Base-by-base conservation (phyloP, 2,888 invertebrate species). In the Meteorus cinctellus region DNA sequence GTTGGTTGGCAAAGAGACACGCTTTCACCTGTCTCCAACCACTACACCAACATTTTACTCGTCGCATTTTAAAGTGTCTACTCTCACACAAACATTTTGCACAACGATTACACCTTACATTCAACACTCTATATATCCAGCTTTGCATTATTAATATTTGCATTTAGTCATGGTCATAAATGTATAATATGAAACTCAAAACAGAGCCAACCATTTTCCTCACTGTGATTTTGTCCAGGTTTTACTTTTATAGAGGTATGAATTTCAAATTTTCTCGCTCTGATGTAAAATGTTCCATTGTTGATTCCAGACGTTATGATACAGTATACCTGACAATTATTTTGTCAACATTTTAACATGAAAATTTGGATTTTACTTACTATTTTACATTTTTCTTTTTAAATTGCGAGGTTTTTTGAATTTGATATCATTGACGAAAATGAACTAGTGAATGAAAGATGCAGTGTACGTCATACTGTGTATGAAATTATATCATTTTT, bases 91-190 rank as follows among this genome's bases (percentile, higher is more conserved):
- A 48, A 48, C 48, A 48, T 48, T 48, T 48, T 48, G n/a, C 48
- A n/a, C 48, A 48, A 48, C 48, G 48, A 16, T 48, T 48, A 41
- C 41, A 41, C 41, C 12, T 41, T 41, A 41, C 5, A 48, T n/a
- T 48, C 48, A 48, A 48, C 48, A 48, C 48, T 48, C n/a, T 48
- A 48, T 48, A 48, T 48, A 48, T n/a, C 1, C n/a, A n/a, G 48
- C n/a, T 48, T 48, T 48, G 48, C 48, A 48, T 48, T 48, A 48
- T 48, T 48, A 48, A 48, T 48, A 48, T 48, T 48, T 48, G 48
- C 48, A 48, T 48, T 48, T 48, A 48, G 48, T 48, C 48, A 48
- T n/a, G n/a, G 48, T 48, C n/a, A 48, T 48, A 48, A 48, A 48
- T 48, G 48, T 48, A n/a, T 48, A n/a, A 48, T 48, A n/a, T 48